Evolutionary conservation across 2,888 invertebrate species (phyloP).

Genomic region (Bugulina stolonifera): DNA sequence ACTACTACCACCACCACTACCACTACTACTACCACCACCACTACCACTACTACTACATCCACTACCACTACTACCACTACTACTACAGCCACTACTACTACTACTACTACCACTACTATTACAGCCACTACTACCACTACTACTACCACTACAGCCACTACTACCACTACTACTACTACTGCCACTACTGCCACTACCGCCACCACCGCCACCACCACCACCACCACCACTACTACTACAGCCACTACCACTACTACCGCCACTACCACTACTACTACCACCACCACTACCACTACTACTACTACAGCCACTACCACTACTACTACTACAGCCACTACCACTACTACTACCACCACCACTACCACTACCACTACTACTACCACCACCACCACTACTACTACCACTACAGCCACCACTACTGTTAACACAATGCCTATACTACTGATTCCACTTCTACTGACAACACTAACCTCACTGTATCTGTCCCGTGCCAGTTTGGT

Average conservation of each 20-base stretch:
- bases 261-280: background rate
- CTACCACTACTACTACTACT: no score
- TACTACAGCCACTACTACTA: no score
- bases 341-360: background rate
- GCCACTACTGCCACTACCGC: no score
- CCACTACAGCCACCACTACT: background rate
- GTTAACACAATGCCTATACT: background rate
- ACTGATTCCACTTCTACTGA: background rate
- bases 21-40: no score
- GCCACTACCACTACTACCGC: background rate
- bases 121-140: no score
- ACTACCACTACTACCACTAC: constrained; percentile 1
- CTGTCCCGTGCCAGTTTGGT: constrained; percentile 60
- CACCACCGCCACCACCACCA: background rate
- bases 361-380: background rate
- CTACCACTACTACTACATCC: no score
- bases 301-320: background rate
- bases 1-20: background rate
- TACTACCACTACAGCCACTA: no score
- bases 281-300: background rate
- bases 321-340: background rate
- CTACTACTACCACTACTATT: no score
- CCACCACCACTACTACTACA: background rate
- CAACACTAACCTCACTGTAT: constrained; percentile 57
- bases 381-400: background rate